Conservation (phyloP, 2,797 vertebrate genomes). For the Hydrolagus colliei region DNA sequence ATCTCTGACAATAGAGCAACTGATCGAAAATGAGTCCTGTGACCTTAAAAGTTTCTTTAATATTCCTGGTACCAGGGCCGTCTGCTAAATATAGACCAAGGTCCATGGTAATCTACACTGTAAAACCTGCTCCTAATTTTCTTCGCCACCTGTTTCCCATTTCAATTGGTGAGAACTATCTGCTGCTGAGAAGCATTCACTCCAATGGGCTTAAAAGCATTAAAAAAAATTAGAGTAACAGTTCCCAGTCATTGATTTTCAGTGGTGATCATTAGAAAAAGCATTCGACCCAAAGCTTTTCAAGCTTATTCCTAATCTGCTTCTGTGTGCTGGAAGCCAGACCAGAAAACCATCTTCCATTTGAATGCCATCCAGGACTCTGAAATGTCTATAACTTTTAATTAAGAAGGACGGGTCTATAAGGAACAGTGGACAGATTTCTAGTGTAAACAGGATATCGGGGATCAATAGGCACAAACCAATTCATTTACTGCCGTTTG, state of each 20-base stretch:
- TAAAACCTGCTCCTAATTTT: neutral
- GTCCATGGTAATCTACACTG: neutral
- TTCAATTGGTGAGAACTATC: neutral
- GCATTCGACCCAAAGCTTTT: neutral
- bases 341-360: constrained; percentile 2
- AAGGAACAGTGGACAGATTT: constrained; percentile 16
- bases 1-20: no score
- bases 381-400: constrained; percentile 9
- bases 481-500: constrained; percentile 27
- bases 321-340: neutral
- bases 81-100: neutral
- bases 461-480: constrained; percentile 15
- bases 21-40: neutral
- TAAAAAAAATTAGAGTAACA: neutral
- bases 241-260: neutral
- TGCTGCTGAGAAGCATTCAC: neutral
- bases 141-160: no score
- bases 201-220: neutral
- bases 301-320: constrained; percentile 19
- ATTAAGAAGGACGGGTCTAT: constrained; percentile 26
- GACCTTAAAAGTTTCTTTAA: neutral
- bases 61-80: neutral
- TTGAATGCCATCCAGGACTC: neutral
- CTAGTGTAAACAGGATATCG: constrained; percentile 24
- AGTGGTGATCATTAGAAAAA: neutral